Conservation (phyloP, 1,140 invertebrate species). For the Wasmannia auropunctata region DNA sequence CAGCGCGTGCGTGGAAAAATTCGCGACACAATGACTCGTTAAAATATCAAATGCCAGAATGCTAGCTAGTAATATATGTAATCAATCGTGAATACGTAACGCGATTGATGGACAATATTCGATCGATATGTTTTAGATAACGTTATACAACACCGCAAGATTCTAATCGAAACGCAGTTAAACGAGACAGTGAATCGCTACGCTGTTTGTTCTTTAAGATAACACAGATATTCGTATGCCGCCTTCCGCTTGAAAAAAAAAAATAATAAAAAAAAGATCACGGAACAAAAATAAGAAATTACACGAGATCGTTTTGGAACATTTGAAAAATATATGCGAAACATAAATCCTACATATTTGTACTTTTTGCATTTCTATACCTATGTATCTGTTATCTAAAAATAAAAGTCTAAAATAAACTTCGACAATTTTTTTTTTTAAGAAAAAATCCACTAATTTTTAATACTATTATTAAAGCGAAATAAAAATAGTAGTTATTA, state of each 20-base stretch:
- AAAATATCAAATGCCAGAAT: neutral
- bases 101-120: constrained; percentile 20
- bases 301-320: neutral
- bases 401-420: neutral
- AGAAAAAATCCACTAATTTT: neutral
- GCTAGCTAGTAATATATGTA: neutral
- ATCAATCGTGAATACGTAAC: neutral
- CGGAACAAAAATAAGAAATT: neutral
- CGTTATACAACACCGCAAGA: neutral
- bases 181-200: neutral
- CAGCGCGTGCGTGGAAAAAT: neutral
- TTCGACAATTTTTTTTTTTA: neutral
- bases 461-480: neutral
- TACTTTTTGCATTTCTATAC: neutral
- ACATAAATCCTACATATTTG: constrained; percentile 2
- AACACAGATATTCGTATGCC: neutral
- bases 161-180: constrained; percentile 10
- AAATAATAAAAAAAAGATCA: neutral
- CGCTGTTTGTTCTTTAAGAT: neutral
- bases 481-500: neutral
- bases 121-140: neutral
- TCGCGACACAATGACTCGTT: neutral
- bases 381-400: neutral
- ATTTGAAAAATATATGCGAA: neutral
- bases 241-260: neutral